Conservation (phyloP, 1,140 invertebrate genomes). For the Rhopalosiphum padi region DNA sequence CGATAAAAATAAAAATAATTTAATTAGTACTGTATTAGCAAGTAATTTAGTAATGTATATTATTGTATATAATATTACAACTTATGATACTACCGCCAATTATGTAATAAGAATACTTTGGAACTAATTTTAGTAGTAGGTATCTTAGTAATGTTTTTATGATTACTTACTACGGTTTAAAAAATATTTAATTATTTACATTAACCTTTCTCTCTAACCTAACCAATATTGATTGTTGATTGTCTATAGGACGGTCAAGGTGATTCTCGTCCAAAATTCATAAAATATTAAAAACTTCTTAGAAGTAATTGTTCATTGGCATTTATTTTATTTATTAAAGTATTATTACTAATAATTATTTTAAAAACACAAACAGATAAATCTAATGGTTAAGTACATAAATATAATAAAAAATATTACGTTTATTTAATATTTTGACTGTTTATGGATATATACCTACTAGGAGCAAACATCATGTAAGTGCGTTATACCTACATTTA, state of each 20-base stretch:
- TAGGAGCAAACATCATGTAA: not conserved
- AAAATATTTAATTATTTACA: not conserved
- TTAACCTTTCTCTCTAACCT: not conserved
- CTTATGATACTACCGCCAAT: not conserved
- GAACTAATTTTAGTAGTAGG: not conserved
- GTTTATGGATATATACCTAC: not conserved
- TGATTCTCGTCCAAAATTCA: not conserved
- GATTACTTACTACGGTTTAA: not conserved
- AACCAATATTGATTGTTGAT: conserved; percentile 1
- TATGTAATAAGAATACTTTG: not conserved
- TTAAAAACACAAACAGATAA: not conserved
- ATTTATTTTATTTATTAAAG: not conserved
- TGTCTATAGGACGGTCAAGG: not conserved
- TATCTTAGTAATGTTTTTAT: not conserved
- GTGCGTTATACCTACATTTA: not conserved
- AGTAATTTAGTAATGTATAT: too few species aligned
- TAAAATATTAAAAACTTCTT: not conserved
- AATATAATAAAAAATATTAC: not conserved
- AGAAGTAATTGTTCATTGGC: not conserved
- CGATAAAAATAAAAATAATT: not conserved
- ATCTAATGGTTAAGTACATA: not conserved
- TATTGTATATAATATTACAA: too few species aligned
- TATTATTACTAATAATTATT: not conserved
- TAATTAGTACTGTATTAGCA: not conserved
- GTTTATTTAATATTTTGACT: not conserved